Base-by-base conservation (phyloP, 1,140 invertebrate genomes). In the Drosophila paulistorum region DNA sequence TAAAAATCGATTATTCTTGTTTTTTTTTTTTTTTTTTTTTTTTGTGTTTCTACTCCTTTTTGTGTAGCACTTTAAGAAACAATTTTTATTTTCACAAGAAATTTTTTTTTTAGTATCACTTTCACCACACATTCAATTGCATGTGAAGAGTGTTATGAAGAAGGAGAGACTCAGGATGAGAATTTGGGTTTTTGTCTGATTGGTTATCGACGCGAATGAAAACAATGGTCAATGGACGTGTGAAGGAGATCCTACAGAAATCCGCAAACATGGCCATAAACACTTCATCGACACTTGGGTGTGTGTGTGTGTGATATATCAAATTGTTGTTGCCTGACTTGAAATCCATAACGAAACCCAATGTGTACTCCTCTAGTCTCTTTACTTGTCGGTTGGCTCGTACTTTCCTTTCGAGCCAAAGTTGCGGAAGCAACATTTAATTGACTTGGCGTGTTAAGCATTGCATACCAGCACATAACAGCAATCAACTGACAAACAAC, bases 381-480 rank as follows among this genome's bases (percentile, higher is more conserved):
- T 48, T 0, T 3, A 1, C 17, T 23, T 23, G 14, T 11, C 14
- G 51, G 51, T 11, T 42, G 64, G 14, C 26, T 80, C 73, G 69
- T 77, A 85, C 81, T 77, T 77, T 76, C 81, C 61, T 82, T 79
- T 77, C 35, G 35, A 72, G 62, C 66, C 66, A 59, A 63, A 69
- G 61, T 72, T 81, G 71, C 86, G 86, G 86, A 86, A 90, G 86
- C 86, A 83, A 83, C 72, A 78, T 90, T 90, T 90, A 90, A 90
- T 90, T 90, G 87, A 90, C 80, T 90, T 90, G 82, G 79, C 87
- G 80, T 90, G 87, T 90, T 81, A 86, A 74, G 76, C 74, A 71
- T 69, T 77, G 81, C 81, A 84, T 84, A 85, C 81, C 81, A 80
- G 82, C 81, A 80, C 81, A 84, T 84, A 85, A 66, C 81, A 77